A percentile compares a stretch with the other conserved stretches of the same genome.
Conservation (phyloP, 2,797 vertebrate species). For the Tolypeutes matacus region DNA sequence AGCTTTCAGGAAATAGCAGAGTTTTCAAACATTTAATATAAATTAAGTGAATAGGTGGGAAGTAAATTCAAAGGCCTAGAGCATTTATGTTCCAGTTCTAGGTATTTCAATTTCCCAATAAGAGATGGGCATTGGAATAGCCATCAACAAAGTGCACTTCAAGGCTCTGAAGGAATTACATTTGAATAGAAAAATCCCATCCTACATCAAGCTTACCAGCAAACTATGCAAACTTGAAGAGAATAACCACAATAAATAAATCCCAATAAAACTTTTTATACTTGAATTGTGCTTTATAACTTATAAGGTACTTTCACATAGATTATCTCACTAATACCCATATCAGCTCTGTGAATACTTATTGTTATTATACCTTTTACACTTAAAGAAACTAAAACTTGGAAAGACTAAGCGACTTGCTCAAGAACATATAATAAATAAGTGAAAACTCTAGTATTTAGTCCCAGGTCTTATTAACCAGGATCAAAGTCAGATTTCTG, state of each 20-base stretch:
- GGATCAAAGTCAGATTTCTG: not conserved
- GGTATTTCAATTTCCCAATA: not conserved
- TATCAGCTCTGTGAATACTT: not conserved
- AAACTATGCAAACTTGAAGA: conserved; percentile 35
- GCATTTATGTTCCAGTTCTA: conserved; percentile 54
- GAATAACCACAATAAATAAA: conserved; percentile 20
- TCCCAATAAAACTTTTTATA: not conserved
- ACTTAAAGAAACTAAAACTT: conserved; percentile 43
- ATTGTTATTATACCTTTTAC: not conserved
- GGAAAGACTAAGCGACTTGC: not conserved
- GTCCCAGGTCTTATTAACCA: not conserved
- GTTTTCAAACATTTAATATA: conserved; percentile 3
- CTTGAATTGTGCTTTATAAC: not conserved
- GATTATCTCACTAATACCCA: not conserved
- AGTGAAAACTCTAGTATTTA: not conserved
- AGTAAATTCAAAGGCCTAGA: conserved; percentile 6
- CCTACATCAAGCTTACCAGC: not conserved
- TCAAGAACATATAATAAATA: not conserved
- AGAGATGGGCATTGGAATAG: not conserved
- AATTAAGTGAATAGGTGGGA: not conserved
- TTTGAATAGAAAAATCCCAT: conserved; percentile 15
- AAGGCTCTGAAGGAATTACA: not conserved
- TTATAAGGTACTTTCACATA: not conserved
- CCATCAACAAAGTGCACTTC: not conserved
- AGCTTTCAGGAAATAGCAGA: not conserved